Evolutionary conservation across 2,888 invertebrate genomes (phyloP), one percentile per base, ranked within the genome.

Genomic region (Noctua comes): DNA sequence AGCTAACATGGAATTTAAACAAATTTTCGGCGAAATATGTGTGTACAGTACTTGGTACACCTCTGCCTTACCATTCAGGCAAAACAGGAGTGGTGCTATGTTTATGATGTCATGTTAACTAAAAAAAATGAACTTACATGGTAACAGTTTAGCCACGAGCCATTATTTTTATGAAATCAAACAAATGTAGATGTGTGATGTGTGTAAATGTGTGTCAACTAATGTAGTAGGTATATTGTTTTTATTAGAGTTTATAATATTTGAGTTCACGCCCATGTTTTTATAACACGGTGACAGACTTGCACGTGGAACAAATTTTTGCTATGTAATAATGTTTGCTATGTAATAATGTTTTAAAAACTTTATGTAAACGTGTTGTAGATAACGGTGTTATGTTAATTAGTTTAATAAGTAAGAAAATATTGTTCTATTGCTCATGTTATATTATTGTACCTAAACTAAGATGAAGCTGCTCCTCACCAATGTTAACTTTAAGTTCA

Each of bases 251-350:
- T 3, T 72, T 36, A 83, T 72, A 84, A 72, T 62, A 72, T 74
- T 77, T 71, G 31, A 71, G 31, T 73, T 64, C 21, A n/a, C 36
- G 43, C 16, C 18, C 40, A 59, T 84, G 72, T 75, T 84, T 75
- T 57, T 51, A 74, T 57, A 79, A 75, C 72, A 78, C 7, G 13
- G 36, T 79, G 79, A 86, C 73, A 75, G 66, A 16, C 10, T 69
- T 46, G 40, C 79, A 84, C 84, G 79, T 79, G 86, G 65, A 27
- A 31, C 46, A 24, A 11, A 46, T 74, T 18, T 71, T 82, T 66
- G n/a, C n/a, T 82, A 48, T 62, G 54, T 80, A 68, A 64, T 64
- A 21, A n/a, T 81, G 21, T 72, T 71, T 68, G n/a, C n/a, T n/a
- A n/a, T n/a, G n/a, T n/a, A n/a, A n/a, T n/a, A 21, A n/a, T 81